A percentile compares a stretch with the other conserved stretches of the same genome.
These are phyloP conservation scores for Penaeus chinensis DNA, from an alignment of 1,140 invertebrate genomes.

Conservation along the genomic window DNA sequence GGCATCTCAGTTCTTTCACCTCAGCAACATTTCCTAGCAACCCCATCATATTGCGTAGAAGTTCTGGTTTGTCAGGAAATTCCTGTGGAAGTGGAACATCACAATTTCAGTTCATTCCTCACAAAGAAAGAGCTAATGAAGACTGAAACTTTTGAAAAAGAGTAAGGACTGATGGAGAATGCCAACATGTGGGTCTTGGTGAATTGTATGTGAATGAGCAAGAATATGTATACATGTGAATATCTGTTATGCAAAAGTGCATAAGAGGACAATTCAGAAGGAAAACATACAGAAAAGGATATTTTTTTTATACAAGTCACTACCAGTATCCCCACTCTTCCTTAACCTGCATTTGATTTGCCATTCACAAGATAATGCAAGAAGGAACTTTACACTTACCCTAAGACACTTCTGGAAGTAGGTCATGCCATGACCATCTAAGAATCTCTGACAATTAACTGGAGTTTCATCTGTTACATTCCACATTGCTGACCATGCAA, in stretches of 20 bases:
- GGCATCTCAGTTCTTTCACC: conserved; percentile 83
- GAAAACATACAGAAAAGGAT: conserved; percentile 45
- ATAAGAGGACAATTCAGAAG: background rate
- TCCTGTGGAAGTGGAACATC: conserved; percentile 70
- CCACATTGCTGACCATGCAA: conserved; percentile 93
- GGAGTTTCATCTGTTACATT: conserved; percentile 98
- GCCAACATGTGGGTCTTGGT: background rate
- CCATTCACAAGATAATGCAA: too few species aligned
- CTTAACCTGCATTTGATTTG: background rate
- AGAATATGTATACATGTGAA: background rate
- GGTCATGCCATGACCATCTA: conserved; percentile 86
- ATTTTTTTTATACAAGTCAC: conserved; percentile 70
- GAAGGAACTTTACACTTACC: background rate
- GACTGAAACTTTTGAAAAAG: conserved; percentile 55
- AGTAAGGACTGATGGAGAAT: background rate
- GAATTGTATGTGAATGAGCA: background rate
- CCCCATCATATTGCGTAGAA: conserved; percentile 96
- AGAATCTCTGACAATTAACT: conserved; percentile 89
- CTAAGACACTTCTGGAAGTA: conserved; percentile 85
- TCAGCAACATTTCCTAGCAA: conserved; percentile 96
- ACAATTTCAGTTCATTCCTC: background rate
- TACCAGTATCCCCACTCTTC: background rate
- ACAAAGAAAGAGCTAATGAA: background rate
- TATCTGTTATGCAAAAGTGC: background rate
- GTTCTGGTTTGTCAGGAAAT: conserved; percentile 88